Percentiles rank a stretch among this genome's conserved stretches.
These are phyloP conservation scores for Nomada fucata DNA, from an alignment of 2,888 invertebrate species.

Conservation along the genomic window DNA sequence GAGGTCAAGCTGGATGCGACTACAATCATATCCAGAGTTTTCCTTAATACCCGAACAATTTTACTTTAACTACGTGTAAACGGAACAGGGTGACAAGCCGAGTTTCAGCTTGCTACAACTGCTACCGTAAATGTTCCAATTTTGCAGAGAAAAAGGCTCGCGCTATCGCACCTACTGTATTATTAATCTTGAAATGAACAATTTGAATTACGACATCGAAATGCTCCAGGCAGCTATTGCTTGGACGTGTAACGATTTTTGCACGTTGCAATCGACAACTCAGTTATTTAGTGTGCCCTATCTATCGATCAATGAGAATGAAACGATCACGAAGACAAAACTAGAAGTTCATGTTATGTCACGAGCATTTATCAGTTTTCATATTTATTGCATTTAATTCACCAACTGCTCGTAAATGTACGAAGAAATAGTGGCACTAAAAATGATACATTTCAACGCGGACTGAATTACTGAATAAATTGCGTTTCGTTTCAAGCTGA, in stretches of 20 bases:
- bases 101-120: too few relatives aligned
- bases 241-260: slow-evolving; percentile 58
- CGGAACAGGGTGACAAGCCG: too few relatives aligned
- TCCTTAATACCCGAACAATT: too few relatives aligned
- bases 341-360: not conserved
- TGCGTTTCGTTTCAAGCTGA: not conserved
- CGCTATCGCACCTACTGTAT: slow-evolving; percentile 36
- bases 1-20: too few relatives aligned
- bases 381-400: slow-evolving; percentile 29
- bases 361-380: slow-evolving; percentile 1
- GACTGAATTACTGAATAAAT: not conserved
- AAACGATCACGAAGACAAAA: slow-evolving; percentile 50
- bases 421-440: not conserved
- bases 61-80: too few relatives aligned
- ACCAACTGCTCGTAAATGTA: not conserved
- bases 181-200: slow-evolving; percentile 39
- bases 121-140: too few relatives aligned
- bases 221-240: slow-evolving; percentile 45
- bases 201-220: slow-evolving; percentile 43
- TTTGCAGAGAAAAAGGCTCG: not conserved
- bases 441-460: not conserved
- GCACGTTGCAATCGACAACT: slow-evolving; percentile 71
- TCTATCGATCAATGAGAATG: slow-evolving; percentile 58
- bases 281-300: slow-evolving; percentile 72
- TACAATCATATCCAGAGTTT: too few relatives aligned